Evolutionary conservation across 2,888 invertebrate species (phyloP).

Genomic region (Teinopalpus imperialis): DNA sequence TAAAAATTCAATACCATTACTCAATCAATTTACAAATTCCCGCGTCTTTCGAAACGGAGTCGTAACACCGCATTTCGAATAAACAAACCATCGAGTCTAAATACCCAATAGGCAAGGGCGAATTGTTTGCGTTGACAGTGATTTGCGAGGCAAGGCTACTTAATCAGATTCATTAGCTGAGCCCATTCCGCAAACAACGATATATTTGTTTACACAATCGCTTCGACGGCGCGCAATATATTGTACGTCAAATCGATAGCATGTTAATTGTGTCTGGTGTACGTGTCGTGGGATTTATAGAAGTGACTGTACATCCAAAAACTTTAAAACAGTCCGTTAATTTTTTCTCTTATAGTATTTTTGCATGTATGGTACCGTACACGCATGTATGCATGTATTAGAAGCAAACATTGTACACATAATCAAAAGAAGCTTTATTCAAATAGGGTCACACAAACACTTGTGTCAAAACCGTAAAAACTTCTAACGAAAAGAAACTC

Average conservation of each 20-base stretch:
- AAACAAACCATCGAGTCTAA: conserved; percentile 9
- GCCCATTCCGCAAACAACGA: conserved; percentile 51
- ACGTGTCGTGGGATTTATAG: background rate
- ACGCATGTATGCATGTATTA: too few relatives aligned
- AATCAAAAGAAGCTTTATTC: too few relatives aligned
- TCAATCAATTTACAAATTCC: background rate
- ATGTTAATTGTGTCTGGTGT: background rate
- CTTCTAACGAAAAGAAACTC: too few relatives aligned
- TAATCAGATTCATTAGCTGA: conserved; percentile 73
- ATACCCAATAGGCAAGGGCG: conserved; percentile 15
- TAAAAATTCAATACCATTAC: too few relatives aligned
- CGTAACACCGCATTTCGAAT: conserved; percentile 3
- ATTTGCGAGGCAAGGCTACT: conserved; percentile 58
- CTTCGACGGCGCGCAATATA: background rate
- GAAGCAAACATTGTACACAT: too few relatives aligned
- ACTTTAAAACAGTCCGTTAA: too few relatives aligned
- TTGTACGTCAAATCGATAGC: conserved; percentile 18
- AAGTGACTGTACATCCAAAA: background rate
- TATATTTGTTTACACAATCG: conserved; percentile 22
- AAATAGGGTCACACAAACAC: too few relatives aligned
- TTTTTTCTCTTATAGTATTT: too few relatives aligned
- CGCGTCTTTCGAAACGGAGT: background rate
- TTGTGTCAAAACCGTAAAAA: too few relatives aligned
- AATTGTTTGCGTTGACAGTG: conserved; percentile 22
- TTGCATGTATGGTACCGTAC: too few relatives aligned